Conservation (phyloP, 2,888 invertebrate genomes). For the Calameuta filiformis region DNA sequence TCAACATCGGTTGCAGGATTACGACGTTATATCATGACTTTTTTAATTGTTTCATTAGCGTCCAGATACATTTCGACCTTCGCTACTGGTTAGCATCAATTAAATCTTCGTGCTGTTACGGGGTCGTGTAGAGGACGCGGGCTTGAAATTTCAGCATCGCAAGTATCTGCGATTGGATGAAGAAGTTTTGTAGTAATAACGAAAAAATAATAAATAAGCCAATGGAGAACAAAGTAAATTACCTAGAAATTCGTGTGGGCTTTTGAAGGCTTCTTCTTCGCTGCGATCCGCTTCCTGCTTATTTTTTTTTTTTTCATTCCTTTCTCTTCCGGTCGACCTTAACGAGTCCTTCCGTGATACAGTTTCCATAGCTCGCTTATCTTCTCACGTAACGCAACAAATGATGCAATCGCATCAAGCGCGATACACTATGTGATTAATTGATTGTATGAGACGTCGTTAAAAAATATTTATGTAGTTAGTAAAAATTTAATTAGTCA, state of each 20-base stretch:
- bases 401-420: neutral
- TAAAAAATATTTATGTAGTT: neutral
- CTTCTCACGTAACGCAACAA: neutral
- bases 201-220: neutral
- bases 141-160: neutral
- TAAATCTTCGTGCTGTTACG: slow-evolving; percentile 19
- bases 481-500: neutral
- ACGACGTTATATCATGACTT: slow-evolving; percentile 26
- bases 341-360: neutral
- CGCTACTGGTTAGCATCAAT: slow-evolving; percentile 50
- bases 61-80: slow-evolving; percentile 46
- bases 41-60: slow-evolving; percentile 55
- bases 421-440: neutral
- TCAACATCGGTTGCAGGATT: neutral
- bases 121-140: neutral
- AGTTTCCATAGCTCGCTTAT: neutral
- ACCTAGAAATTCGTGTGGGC: neutral
- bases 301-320: neutral
- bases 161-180: neutral
- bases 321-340: neutral
- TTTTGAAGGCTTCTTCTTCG: neutral
- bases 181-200: neutral
- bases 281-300: neutral
- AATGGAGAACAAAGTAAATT: neutral
- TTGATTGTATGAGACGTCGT: neutral